These are phyloP conservation scores for Addax nasomaculatus DNA, from an alignment of 2,113 vertebrate genomes.

Conservation along the genomic window DNA sequence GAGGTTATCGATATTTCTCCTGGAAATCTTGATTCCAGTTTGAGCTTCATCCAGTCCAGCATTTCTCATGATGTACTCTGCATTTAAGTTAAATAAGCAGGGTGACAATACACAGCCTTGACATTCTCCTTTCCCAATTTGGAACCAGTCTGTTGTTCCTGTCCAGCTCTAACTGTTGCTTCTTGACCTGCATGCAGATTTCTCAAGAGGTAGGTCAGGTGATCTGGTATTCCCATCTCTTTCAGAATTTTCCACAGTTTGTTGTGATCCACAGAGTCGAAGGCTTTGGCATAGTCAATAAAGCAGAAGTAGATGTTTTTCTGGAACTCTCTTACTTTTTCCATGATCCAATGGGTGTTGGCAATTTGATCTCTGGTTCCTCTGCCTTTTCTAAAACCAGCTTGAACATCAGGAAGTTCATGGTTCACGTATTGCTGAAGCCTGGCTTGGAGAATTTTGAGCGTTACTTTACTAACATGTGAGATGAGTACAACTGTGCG, in stretches of 20 bases:
- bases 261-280: background rate
- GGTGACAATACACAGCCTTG: background rate
- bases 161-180: background rate
- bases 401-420: background rate
- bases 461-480: background rate
- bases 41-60: background rate
- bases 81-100: background rate
- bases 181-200: background rate
- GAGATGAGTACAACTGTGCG: background rate
- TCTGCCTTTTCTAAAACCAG: background rate
- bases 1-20: background rate
- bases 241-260: background rate
- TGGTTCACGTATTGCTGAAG: accelerated
- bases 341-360: accelerated
- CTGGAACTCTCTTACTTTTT: background rate
- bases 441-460: background rate
- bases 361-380: background rate
- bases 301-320: background rate
- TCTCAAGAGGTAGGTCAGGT: background rate
- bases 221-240: background rate
- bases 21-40: background rate
- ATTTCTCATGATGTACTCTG: background rate
- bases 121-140: background rate
- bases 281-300: background rate
- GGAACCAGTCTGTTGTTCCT: background rate